Percentiles rank a stretch among this genome's conserved stretches.
Conservation (phyloP, 1,140 invertebrate species). For the Augochlora pura region DNA sequence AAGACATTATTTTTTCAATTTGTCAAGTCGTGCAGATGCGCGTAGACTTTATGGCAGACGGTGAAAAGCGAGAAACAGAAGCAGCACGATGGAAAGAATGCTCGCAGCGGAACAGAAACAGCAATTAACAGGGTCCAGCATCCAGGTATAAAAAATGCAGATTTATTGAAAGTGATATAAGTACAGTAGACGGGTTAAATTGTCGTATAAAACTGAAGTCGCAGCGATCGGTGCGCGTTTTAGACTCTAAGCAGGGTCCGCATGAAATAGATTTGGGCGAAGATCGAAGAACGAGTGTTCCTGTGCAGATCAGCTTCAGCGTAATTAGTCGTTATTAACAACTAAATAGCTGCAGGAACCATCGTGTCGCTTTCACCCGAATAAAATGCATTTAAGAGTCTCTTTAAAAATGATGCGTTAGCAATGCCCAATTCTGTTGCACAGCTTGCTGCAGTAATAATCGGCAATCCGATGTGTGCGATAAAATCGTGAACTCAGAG, state of each 20-base stretch:
- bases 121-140: neutral
- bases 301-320: too few relatives aligned
- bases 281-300: neutral
- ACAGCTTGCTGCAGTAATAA: too few relatives aligned
- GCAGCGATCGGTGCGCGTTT: slow-evolving; percentile 37
- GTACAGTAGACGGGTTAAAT: slow-evolving; percentile 56
- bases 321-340: too few relatives aligned
- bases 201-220: slow-evolving; percentile 50
- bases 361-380: too few relatives aligned
- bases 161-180: slow-evolving; percentile 65
- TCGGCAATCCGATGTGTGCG: neutral
- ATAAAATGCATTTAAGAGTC: too few relatives aligned
- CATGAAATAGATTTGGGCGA: slow-evolving; percentile 4
- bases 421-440: slow-evolving; percentile 18
- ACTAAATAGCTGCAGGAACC: too few relatives aligned
- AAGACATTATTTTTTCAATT: too few relatives aligned
- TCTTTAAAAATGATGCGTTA: neutral
- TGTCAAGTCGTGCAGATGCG: too few relatives aligned
- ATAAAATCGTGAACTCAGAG: neutral
- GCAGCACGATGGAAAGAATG: neutral
- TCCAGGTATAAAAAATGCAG: slow-evolving; percentile 64
- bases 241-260: slow-evolving; percentile 30
- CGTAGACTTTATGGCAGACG: neutral
- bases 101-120: neutral
- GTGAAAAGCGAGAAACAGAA: neutral